Conservation (phyloP, 1,140 invertebrate genomes). For the Dermatophagoides farinae region DNA sequence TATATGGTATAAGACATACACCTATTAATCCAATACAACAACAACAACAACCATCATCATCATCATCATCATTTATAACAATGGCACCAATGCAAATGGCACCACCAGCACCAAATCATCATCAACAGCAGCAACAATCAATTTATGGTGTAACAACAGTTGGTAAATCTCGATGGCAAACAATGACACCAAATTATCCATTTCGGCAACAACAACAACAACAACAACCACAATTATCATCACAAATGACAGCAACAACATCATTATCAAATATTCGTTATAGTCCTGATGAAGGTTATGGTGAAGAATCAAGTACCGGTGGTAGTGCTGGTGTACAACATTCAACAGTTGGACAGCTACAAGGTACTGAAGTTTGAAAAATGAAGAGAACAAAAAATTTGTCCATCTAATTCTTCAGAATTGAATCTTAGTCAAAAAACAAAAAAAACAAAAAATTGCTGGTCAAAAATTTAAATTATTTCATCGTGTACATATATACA, state of each 20-base stretch:
- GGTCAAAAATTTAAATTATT: no score
- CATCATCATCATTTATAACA: not conserved
- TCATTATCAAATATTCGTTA: slow-evolving; percentile 33
- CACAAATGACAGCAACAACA: not conserved
- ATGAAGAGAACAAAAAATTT: not conserved
- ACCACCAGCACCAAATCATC: not conserved
- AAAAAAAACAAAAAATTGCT: no score
- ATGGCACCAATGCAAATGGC: not conserved
- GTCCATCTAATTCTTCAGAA: not conserved
- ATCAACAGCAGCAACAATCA: not conserved
- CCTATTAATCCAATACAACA: not conserved
- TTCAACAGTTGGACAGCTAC: slow-evolving; percentile 23
- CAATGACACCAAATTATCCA: not conserved
- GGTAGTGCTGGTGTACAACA: not conserved
- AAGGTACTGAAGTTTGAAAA: slow-evolving; percentile 60
- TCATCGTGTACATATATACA: no score
- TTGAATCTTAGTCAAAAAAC: not conserved
- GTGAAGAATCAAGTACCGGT: slow-evolving; percentile 39
- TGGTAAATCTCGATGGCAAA: not conserved
- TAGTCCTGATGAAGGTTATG: slow-evolving; percentile 69
- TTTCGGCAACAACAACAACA: not conserved
- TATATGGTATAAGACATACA: not conserved
- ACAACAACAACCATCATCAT: not conserved
- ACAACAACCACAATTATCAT: not conserved
- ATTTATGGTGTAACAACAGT: not conserved